phyloP scores from a whole-genome alignment of 2,113 vertebrate species.

The Nettapus auritus region DNA sequence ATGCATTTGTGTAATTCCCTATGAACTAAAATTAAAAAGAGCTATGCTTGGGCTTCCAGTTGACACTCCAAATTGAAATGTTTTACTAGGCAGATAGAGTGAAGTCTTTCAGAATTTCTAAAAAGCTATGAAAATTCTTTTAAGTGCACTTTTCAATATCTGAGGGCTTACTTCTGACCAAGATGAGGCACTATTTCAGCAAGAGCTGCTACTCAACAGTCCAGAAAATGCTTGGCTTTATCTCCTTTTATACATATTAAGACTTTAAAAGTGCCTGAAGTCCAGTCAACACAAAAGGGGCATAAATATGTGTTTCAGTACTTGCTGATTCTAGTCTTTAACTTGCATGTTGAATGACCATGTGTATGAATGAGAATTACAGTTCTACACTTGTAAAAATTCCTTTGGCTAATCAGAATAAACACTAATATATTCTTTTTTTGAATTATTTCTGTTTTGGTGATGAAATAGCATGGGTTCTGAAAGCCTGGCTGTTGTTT shows the following conservation, averaged over 20 bases:
- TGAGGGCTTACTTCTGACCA: neutral
- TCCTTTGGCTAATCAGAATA: neutral
- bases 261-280: neutral
- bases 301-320: neutral
- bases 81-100: neutral
- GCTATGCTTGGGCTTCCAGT: neutral
- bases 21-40: neutral
- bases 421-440: neutral
- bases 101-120: neutral
- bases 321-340: neutral
- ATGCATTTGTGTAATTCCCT: neutral
- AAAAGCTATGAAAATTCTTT: neutral
- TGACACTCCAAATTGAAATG: neutral
- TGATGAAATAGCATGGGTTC: neutral
- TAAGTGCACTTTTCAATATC: constrained; percentile 45
- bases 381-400: neutral
- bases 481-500: neutral
- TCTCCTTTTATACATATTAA: neutral
- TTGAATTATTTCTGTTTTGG: neutral
- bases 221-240: neutral
- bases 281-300: neutral
- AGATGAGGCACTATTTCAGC: neutral
- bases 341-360: no score
- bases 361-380: neutral
- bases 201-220: neutral